A percentile compares a stretch with the other conserved stretches of the same genome.
phyloP scores from a whole-genome alignment of 2,888 invertebrate species.

The Notodonta ziczac region DNA sequence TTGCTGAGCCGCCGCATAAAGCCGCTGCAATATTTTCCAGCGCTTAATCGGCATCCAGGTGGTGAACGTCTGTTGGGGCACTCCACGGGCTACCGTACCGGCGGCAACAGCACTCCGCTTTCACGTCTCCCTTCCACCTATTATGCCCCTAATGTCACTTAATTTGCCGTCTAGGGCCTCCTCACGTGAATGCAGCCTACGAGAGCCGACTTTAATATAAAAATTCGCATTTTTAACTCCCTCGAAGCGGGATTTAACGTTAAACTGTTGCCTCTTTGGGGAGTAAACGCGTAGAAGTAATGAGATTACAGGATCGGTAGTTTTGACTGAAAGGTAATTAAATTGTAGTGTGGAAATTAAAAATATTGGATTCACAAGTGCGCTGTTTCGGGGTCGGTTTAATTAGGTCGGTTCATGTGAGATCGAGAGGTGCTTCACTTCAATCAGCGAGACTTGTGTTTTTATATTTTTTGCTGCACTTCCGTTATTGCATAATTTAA shows the following conservation, averaged over 20 bases:
- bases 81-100: constrained; percentile 67
- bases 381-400: constrained; percentile 24
- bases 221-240: constrained; percentile 70
- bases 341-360: constrained; percentile 56
- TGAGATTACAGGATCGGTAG: constrained; percentile 72
- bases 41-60: constrained; percentile 44
- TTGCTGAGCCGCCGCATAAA: constrained; percentile 44
- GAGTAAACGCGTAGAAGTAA: constrained; percentile 79
- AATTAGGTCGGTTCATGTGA: constrained; percentile 23
- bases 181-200: constrained; percentile 79
- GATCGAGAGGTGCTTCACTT: constrained; percentile 34
- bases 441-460: constrained; percentile 15
- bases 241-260: constrained; percentile 67
- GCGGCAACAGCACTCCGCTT: constrained; percentile 72
- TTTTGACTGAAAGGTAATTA: constrained; percentile 64
- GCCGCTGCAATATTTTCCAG: constrained; percentile 45
- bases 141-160: constrained; percentile 83
- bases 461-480: constrained; percentile 18
- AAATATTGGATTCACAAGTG: constrained; percentile 47
- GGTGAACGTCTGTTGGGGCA: constrained; percentile 49
- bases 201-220: constrained; percentile 78
- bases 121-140: constrained; percentile 74
- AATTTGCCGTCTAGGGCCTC: constrained; percentile 81
- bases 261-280: constrained; percentile 80
- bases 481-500: constrained; percentile 16